A percentile compares a stretch with the other conserved stretches of the same genome.
Evolutionary conservation across 1,140 invertebrate genomes (phyloP).

Genomic region (Drosophila serrata): DNA sequence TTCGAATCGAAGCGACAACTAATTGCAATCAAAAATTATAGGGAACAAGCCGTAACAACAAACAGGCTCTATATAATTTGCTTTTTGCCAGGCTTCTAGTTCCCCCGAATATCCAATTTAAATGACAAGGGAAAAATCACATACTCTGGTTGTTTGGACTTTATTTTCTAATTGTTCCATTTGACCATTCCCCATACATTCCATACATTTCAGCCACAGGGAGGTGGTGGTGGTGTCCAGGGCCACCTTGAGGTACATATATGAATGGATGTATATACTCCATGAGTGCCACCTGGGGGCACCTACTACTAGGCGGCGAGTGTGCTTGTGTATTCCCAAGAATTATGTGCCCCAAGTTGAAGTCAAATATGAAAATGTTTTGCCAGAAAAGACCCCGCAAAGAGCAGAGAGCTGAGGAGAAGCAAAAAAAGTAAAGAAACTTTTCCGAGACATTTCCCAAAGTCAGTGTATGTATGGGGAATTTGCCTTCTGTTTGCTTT

Average conservation of each 20-base stretch:
- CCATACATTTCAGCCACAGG: too few species aligned
- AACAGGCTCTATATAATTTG: neutral
- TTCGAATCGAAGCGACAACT: neutral
- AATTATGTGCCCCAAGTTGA: constrained; percentile 56
- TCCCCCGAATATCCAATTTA: neutral
- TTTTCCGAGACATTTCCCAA: constrained; percentile 57
- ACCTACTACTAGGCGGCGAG: constrained; percentile 2
- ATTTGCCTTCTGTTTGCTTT: constrained; percentile 32
- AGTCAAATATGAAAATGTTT: constrained; percentile 67
- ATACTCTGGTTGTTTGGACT: neutral
- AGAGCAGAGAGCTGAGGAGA: neutral
- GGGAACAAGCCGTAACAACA: neutral
- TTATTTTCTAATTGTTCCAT: neutral
- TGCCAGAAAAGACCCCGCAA: constrained; percentile 14
- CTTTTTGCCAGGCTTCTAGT: neutral
- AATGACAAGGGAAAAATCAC: neutral
- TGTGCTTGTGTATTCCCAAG: constrained; percentile 15
- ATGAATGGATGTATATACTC: neutral
- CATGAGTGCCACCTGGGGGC: constrained; percentile 16
- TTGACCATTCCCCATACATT: too few species aligned
- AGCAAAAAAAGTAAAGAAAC: constrained; percentile 23
- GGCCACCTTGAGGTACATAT: neutral
- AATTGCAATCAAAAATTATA: neutral
- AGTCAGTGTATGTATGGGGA: constrained; percentile 27
- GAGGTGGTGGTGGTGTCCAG: neutral